phyloP scores from a whole-genome alignment of 2,888 invertebrate genomes.

The Hartigia nigra region DNA sequence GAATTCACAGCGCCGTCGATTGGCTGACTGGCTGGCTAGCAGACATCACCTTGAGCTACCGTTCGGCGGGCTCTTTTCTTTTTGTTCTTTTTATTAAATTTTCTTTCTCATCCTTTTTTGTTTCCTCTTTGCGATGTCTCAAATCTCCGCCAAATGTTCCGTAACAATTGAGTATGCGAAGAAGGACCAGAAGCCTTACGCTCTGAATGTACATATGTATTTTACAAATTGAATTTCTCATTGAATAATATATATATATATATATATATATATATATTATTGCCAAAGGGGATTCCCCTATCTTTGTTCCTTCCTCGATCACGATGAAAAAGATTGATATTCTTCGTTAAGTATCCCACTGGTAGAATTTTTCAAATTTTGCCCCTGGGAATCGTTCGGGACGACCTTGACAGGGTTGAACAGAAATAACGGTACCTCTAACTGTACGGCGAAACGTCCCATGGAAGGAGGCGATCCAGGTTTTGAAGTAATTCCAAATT shows the following conservation, averaged over 20 bases:
- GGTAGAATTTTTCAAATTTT: background rate
- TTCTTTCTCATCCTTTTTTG: background rate
- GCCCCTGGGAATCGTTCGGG: background rate
- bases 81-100: background rate
- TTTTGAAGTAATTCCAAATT: background rate
- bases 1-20: background rate
- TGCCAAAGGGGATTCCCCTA: background rate
- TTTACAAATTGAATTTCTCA: background rate
- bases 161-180: background rate
- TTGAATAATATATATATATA: no score
- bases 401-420: background rate
- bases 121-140: background rate
- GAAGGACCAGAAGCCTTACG: background rate
- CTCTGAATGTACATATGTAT: background rate
- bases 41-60: background rate
- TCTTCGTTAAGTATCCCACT: no score
- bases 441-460: background rate
- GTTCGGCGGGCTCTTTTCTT: background rate
- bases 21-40: background rate
- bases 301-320: no score
- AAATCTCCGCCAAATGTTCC: background rate
- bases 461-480: accelerated
- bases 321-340: no score
- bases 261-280: background rate
- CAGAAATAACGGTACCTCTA: background rate